Percentiles rank a stretch among this genome's conserved stretches.
phyloP scores from a whole-genome alignment of 2,797 vertebrate genomes.

The Hemibagrus guttatus region DNA sequence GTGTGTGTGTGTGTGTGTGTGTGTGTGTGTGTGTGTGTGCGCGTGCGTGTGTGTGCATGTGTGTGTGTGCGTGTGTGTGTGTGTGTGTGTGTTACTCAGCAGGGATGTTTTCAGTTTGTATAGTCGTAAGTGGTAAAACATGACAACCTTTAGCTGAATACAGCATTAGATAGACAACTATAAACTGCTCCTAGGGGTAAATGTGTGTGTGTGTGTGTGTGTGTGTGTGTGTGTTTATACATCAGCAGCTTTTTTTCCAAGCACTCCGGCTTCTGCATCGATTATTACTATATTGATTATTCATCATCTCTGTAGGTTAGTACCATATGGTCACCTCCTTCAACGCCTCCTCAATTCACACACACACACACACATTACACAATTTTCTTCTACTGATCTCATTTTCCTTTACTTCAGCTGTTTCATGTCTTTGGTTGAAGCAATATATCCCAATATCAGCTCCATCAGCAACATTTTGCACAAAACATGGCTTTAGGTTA shows the following conservation, averaged over 20 bases:
- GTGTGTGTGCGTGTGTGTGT: too few species aligned
- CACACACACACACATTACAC: not conserved
- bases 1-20: too few species aligned
- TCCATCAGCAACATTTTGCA: not conserved
- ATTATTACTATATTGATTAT: conserved; percentile 58
- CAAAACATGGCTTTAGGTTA: not conserved
- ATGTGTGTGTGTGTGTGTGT: not conserved
- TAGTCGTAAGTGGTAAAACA: not conserved
- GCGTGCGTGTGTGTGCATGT: too few species aligned
- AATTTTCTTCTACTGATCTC: not conserved
- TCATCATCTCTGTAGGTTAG: conserved; percentile 20
- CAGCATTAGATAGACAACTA: not conserved
- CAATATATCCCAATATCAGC: not conserved
- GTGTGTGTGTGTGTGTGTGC: too few species aligned
- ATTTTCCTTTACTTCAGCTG: not conserved
- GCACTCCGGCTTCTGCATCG: conserved; percentile 46
- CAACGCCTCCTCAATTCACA: not conserved
- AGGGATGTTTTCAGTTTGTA: not conserved
- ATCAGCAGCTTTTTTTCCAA: conserved; percentile 44
- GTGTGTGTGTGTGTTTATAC: not conserved
- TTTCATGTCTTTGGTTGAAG: not conserved
- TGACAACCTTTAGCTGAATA: not conserved
- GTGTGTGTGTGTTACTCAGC: too few species aligned
- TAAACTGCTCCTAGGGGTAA: too few species aligned
- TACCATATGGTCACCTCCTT: conserved; percentile 11